Evolutionary conservation across 2,797 vertebrate species (phyloP).

Genomic region (Erpetoichthys calabaricus): DNA sequence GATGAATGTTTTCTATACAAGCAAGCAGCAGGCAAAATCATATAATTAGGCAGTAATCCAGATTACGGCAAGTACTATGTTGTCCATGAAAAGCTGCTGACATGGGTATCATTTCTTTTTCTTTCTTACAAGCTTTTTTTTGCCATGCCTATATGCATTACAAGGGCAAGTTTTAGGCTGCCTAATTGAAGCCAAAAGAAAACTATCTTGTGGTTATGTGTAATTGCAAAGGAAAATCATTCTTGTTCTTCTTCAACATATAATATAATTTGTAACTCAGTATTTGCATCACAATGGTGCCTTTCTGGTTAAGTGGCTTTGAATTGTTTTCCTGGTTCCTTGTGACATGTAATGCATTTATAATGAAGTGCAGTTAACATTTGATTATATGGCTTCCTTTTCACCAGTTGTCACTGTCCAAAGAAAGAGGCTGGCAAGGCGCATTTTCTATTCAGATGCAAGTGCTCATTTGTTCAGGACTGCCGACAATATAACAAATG

Average conservation of each 20-base stretch:
- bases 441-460: not conserved
- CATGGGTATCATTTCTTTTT: no score
- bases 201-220: not conserved
- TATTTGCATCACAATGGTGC: conserved; percentile 3
- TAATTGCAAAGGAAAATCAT: conserved; percentile 1
- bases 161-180: no score
- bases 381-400: not conserved
- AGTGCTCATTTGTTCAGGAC: not conserved
- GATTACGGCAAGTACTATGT: no score
- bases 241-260: not conserved
- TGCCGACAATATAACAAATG: not conserved
- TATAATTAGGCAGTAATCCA: no score
- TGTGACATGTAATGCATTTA: conserved; percentile 4
- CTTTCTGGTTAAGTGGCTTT: not conserved
- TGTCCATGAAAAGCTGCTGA: no score
- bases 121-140: no score
- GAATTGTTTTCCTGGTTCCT: not conserved
- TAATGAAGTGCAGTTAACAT: not conserved
- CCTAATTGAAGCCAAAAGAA: not conserved
- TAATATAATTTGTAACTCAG: not conserved
- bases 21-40: no score
- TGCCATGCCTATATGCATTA: no score
- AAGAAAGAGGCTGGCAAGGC: not conserved
- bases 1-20: no score
- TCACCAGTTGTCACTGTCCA: not conserved